Conservation (phyloP, 2,797 vertebrate genomes). For the Okamejei kenojei region DNA sequence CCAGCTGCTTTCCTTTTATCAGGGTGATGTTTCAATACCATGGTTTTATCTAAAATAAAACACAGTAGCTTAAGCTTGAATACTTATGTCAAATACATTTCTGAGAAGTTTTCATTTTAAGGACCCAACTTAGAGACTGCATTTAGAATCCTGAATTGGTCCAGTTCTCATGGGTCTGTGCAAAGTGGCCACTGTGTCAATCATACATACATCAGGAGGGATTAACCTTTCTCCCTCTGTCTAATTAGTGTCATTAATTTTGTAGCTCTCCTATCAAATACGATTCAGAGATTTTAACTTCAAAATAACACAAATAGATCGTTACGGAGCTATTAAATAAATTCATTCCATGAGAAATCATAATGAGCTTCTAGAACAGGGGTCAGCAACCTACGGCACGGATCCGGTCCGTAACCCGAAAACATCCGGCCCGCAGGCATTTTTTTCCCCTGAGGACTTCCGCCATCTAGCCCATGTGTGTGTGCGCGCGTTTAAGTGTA, state of each 20-base stretch:
- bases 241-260: neutral
- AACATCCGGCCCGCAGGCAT: too few relatives aligned
- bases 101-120: slow-evolving; percentile 7
- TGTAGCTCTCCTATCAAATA: neutral
- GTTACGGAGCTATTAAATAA: neutral
- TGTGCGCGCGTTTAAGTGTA: too few relatives aligned
- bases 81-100: neutral
- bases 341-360: neutral
- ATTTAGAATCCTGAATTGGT: neutral
- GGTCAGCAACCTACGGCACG: too few relatives aligned
- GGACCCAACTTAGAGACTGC: neutral
- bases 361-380: too few relatives aligned
- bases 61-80: neutral
- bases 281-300: neutral
- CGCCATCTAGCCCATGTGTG: too few relatives aligned
- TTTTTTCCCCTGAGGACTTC: too few relatives aligned
- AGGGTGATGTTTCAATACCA: slow-evolving; percentile 96
- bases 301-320: neutral
- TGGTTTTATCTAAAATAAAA: slow-evolving; percentile 77
- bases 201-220: neutral
- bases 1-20: slow-evolving; percentile 97
- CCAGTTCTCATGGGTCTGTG: neutral
- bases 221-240: neutral
- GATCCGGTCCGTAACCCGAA: too few relatives aligned
- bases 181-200: neutral